Conservation (phyloP, 1,140 invertebrate species). For the Micrasema minimum region DNA sequence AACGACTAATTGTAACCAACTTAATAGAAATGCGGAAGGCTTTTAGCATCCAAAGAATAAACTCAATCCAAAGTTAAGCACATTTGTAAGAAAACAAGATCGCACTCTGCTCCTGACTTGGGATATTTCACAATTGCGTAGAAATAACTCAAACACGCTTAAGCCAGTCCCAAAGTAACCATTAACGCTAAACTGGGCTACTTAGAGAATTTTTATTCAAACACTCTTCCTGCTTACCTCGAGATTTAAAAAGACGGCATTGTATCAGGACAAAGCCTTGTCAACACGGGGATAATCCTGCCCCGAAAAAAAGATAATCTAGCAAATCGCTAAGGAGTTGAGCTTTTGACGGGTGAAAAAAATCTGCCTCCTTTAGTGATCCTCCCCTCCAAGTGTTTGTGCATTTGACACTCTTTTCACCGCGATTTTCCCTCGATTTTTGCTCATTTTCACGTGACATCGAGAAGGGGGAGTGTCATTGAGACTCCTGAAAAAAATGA, state of each 20-base stretch:
- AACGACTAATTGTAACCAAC: too few relatives aligned
- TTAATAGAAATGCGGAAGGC: too few relatives aligned
- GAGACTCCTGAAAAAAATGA: slow-evolving; percentile 40
- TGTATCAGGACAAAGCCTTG: slow-evolving; percentile 46
- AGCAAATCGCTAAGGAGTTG: slow-evolving; percentile 42
- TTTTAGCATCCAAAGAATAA: too few relatives aligned
- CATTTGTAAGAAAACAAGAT: too few relatives aligned
- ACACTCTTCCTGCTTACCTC: too few relatives aligned
- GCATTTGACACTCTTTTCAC: slow-evolving; percentile 48
- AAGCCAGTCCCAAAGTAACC: slow-evolving; percentile 10
- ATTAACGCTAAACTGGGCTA: slow-evolving; percentile 19
- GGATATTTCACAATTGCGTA: too few relatives aligned
- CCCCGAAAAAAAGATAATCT: slow-evolving; percentile 37
- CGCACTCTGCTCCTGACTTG: too few relatives aligned
- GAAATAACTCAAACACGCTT: slow-evolving; percentile 1
- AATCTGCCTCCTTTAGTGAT: too few relatives aligned
- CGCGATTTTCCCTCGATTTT: slow-evolving; percentile 32
- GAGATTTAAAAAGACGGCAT: slow-evolving; percentile 42
- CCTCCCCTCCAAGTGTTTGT: slow-evolving; percentile 44
- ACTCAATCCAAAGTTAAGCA: too few relatives aligned
- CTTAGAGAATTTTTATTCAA: slow-evolving; percentile 26
- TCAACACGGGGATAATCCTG: slow-evolving; percentile 43
- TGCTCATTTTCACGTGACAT: slow-evolving; percentile 36
- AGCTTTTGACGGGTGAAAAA: slow-evolving; percentile 40
- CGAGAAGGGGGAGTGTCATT: slow-evolving; percentile 44